These are phyloP conservation scores for Seira musarum DNA, from an alignment of 2,888 invertebrate genomes.

Conservation along the genomic window DNA sequence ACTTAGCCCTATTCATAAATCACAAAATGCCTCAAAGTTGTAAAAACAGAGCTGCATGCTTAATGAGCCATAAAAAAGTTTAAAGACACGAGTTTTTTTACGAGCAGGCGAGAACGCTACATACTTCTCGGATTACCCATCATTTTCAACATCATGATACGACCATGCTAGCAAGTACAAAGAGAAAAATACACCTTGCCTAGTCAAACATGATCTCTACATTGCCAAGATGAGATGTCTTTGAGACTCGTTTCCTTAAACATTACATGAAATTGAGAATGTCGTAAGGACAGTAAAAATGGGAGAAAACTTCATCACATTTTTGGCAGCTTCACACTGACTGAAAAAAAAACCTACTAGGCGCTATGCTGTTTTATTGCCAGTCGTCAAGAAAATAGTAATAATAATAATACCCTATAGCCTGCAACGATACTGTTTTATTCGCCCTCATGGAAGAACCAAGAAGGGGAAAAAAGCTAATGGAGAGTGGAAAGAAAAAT, in stretches of 20 bases:
- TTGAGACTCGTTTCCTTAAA: no score
- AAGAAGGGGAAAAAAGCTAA: slow-evolving; percentile 28
- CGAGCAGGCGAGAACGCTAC: slow-evolving; percentile 32
- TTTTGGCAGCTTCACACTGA: no score
- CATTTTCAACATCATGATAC: not conserved
- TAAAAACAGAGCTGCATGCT: slow-evolving; percentile 53
- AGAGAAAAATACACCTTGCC: slow-evolving; percentile 4
- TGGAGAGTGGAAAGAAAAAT: slow-evolving; percentile 1
- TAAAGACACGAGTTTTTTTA: slow-evolving; percentile 49
- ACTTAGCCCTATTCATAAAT: slow-evolving; percentile 39
- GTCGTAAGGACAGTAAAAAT: no score
- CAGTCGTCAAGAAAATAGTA: no score
- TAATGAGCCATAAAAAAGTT: slow-evolving; percentile 54
- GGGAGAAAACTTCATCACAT: no score
- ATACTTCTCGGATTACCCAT: slow-evolving; percentile 9
- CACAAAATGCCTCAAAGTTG: slow-evolving; percentile 46
- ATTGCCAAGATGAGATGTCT: no score
- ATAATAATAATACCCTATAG: no score
- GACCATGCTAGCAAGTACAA: not conserved
- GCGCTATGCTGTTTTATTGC: no score
- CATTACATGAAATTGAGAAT: no score
- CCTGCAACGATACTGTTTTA: no score
- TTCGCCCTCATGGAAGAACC: no score
- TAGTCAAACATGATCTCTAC: slow-evolving; percentile 42
- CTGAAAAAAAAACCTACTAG: no score